phyloP scores from a whole-genome alignment of 2,888 invertebrate genomes.

The Caenorhabditis sp. region DNA sequence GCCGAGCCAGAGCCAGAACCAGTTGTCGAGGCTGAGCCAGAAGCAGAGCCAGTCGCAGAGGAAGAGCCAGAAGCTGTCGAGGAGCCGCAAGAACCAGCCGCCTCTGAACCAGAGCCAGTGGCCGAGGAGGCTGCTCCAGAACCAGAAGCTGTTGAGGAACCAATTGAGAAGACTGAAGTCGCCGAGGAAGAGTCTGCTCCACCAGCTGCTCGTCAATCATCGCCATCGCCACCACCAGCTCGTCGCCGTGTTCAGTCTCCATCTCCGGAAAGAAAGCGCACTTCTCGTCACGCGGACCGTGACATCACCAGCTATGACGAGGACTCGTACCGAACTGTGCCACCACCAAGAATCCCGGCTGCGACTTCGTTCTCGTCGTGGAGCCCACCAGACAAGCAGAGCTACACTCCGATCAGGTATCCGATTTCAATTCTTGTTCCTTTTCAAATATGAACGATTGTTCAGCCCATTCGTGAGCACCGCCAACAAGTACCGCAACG shows the following conservation, averaged over 20 bases:
- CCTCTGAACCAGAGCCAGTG: conserved; percentile 49
- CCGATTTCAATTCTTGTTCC: neutral
- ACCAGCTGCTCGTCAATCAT: conserved; percentile 55
- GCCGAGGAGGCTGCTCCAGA: conserved; percentile 58
- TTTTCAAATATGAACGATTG: neutral
- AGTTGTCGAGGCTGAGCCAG: conserved; percentile 52
- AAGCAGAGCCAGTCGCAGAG: conserved; percentile 58
- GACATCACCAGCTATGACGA: conserved; percentile 69
- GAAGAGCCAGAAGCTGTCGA: conserved; percentile 59
- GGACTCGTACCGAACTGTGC: conserved; percentile 74
- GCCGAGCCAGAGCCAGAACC: conserved; percentile 56
- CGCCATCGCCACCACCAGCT: conserved; percentile 69
- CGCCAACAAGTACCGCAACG: conserved; percentile 76
- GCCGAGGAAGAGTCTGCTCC: conserved; percentile 54
- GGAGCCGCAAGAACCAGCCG: conserved; percentile 53
- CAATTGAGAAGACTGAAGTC: conserved; percentile 50
- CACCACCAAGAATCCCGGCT: conserved; percentile 76
- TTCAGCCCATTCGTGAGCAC: conserved; percentile 69
- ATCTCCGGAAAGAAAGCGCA: conserved; percentile 62
- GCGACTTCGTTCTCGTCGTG: conserved; percentile 77
- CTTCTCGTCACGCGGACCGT: conserved; percentile 60
- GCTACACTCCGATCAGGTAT: conserved; percentile 74
- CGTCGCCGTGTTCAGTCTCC: conserved; percentile 67
- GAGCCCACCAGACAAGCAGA: conserved; percentile 74
- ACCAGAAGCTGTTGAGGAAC: conserved; percentile 54